Evolutionary conservation across 2,888 invertebrate species (phyloP).

Genomic region (Cheilosia soror): DNA sequence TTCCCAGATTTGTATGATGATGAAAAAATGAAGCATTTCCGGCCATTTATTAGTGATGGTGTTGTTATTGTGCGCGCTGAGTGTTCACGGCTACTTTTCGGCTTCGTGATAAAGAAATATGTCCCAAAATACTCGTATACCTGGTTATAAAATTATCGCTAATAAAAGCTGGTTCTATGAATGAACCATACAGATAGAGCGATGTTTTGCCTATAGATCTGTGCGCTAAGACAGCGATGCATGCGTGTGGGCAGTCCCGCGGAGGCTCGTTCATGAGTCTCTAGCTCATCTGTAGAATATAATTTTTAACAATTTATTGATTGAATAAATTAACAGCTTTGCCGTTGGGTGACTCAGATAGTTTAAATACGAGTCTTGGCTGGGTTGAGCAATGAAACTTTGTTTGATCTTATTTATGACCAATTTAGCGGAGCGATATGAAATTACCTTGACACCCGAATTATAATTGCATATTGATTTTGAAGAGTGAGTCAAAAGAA

Average conservation of each 20-base stretch:
- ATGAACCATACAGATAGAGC: constrained; percentile 6
- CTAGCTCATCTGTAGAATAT: constrained; percentile 31
- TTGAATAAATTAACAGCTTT: constrained; percentile 61
- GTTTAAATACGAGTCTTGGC: neutral
- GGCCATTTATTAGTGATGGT: constrained; percentile 43
- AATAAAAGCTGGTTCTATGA: constrained; percentile 36
- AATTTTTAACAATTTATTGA: constrained; percentile 55
- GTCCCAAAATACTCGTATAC: constrained; percentile 41
- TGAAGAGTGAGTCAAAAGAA: neutral
- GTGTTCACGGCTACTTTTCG: constrained; percentile 31
- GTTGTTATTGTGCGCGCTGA: constrained; percentile 10
- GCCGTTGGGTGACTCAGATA: constrained; percentile 46
- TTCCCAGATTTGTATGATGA: constrained; percentile 35
- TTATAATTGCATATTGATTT: neutral
- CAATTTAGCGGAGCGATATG: neutral
- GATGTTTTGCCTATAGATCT: constrained; percentile 7
- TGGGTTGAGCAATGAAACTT: neutral
- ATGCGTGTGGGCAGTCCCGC: constrained; percentile 21
- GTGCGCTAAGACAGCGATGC: neutral
- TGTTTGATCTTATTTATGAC: neutral
- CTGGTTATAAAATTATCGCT: constrained; percentile 35
- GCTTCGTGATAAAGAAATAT: constrained; percentile 24
- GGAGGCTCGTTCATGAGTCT: constrained; percentile 31
- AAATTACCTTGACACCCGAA: neutral
- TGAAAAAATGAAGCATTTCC: constrained; percentile 65